Conservation (phyloP, 1,140 invertebrate genomes). For the Medauroidea extradentata region DNA sequence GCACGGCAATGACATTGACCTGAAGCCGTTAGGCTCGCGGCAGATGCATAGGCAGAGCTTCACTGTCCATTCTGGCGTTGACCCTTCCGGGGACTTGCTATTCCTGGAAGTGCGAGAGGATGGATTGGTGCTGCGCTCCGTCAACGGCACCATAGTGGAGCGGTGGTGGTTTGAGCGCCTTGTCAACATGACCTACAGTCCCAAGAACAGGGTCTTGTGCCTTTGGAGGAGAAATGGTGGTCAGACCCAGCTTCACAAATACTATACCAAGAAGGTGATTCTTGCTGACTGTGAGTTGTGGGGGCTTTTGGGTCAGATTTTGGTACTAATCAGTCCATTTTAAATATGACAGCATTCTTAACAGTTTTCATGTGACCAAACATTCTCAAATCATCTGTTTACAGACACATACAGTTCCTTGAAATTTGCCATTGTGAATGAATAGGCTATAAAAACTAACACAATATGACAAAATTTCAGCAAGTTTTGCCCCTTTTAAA, state of each 20-base stretch:
- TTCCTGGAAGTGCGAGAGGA: conserved; percentile 99
- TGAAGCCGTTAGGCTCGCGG: conserved; percentile 87
- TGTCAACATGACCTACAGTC: conserved; percentile 99
- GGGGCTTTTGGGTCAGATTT: no score
- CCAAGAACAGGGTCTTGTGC: conserved; percentile 95
- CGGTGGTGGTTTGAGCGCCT: conserved; percentile 99
- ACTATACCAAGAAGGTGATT: conserved; percentile 98
- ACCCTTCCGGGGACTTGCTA: conserved; percentile 85
- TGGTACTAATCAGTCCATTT: no score
- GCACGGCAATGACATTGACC: conserved; percentile 94
- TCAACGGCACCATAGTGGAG: conserved; percentile 92
- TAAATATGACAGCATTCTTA: no score
- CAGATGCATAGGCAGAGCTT: conserved; percentile 96
- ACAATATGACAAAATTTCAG: no score
- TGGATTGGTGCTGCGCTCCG: conserved; percentile 88
- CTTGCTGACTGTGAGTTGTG: no score
- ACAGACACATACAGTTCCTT: no score
- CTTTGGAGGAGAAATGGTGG: conserved; percentile 89
- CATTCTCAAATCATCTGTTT: no score
- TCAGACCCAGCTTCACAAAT: conserved; percentile 94
- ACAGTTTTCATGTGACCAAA: no score
- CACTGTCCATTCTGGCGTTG: conserved; percentile 91
- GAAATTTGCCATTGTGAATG: no score
- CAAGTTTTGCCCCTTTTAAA: no score
- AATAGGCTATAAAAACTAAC: no score